Conservation (phyloP, 2,888 invertebrate species). For the Phragmatobia fuliginosa region DNA sequence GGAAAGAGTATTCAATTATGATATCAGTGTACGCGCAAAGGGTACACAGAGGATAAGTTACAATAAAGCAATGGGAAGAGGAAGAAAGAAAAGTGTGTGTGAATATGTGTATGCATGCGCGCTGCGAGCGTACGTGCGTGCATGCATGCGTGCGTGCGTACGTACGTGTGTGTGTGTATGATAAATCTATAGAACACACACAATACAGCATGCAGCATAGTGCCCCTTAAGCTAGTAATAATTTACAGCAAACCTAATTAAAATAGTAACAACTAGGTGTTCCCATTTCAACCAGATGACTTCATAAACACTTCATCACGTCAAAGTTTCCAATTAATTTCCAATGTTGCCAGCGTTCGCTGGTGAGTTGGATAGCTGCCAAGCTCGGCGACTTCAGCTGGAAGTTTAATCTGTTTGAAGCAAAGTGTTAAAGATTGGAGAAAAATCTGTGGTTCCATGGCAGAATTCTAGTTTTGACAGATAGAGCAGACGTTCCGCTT, state of each 20-base stretch:
- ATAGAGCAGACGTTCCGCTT: no score
- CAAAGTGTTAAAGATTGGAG: background rate
- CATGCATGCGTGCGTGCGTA: no score
- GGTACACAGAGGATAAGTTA: no score
- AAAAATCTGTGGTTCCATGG: background rate
- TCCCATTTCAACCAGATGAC: background rate
- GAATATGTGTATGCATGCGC: no score
- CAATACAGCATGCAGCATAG: no score
- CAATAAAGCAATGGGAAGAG: no score
- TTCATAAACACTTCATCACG: slow-evolving; percentile 10
- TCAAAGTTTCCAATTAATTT: slow-evolving; percentile 17
- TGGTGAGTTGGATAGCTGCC: background rate
- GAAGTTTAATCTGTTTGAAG: background rate
- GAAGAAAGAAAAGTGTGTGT: no score
- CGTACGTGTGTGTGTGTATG: no score
- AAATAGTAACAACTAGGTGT: background rate
- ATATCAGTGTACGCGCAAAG: no score
- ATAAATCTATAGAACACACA: no score
- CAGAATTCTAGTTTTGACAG: background rate
- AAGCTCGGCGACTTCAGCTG: background rate
- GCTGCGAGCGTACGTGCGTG: no score
- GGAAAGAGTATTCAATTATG: no score
- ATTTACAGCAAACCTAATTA: slow-evolving; percentile 8
- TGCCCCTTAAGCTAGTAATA: background rate
- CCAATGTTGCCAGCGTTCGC: slow-evolving; percentile 3